Evolutionary conservation across 2,888 invertebrate genomes (phyloP).

Genomic region (Ophraella communa): DNA sequence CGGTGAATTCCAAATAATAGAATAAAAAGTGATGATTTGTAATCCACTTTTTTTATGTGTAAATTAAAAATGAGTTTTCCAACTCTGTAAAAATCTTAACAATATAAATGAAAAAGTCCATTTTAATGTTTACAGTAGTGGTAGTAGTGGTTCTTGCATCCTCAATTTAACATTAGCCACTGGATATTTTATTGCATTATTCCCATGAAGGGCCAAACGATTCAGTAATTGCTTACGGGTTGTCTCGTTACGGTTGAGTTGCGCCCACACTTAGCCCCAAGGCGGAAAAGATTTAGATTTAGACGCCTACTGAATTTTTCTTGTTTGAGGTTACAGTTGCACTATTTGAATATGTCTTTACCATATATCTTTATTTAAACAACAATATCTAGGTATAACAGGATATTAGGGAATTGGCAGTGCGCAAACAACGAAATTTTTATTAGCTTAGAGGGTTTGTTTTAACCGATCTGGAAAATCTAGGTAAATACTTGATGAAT

Average conservation of each 20-base stretch:
- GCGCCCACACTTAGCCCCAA: constrained; percentile 29
- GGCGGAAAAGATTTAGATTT: constrained; percentile 32
- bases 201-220: constrained; percentile 34
- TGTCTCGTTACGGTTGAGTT: constrained; percentile 31
- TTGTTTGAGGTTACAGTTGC: constrained; percentile 28
- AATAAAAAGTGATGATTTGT: too few species aligned
- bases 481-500: neutral
- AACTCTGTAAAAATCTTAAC: too few species aligned
- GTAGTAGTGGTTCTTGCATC: neutral
- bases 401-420: constrained; percentile 3
- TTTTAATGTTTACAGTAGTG: neutral
- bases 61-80: too few species aligned
- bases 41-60: too few species aligned
- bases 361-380: constrained; percentile 17
- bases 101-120: neutral
- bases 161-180: constrained; percentile 28
- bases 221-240: constrained; percentile 34
- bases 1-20: neutral
- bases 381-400: constrained; percentile 5
- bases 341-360: constrained; percentile 28
- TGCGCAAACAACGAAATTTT: constrained; percentile 8
- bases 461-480: neutral
- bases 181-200: constrained; percentile 36
- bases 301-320: constrained; percentile 17
- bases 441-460: constrained; percentile 19